Percentiles rank a stretch among this genome's conserved stretches.
Conservation (phyloP, 2,888 invertebrate species). For the Sacculina carcini region DNA sequence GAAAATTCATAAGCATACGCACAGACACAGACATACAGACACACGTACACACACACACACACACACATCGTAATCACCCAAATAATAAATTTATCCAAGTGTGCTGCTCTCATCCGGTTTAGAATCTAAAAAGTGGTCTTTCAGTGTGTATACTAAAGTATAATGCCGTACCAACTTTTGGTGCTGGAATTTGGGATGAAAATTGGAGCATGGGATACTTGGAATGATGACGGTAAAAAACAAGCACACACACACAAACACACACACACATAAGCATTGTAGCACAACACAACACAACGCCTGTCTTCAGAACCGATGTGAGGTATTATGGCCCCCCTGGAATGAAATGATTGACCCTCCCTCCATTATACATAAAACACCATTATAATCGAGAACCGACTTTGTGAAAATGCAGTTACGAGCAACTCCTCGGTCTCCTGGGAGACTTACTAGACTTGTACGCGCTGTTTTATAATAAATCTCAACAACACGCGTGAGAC, state of each 20-base stretch:
- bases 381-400: too few species aligned
- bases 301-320: background rate
- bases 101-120: too few species aligned
- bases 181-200: background rate
- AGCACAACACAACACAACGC: background rate
- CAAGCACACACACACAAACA: background rate
- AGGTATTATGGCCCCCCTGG: background rate
- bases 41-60: background rate
- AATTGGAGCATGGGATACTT: background rate
- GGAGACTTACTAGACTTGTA: background rate
- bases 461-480: background rate
- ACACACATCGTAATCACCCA: too few species aligned
- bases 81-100: too few species aligned
- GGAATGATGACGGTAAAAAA: background rate
- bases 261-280: background rate
- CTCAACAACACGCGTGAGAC: too few species aligned
- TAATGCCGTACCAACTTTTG: too few species aligned
- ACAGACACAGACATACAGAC: background rate
- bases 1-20: background rate
- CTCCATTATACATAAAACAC: too few species aligned
- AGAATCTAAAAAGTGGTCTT: too few species aligned
- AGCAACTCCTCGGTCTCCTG: too few species aligned
- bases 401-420: too few species aligned
- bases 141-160: too few species aligned
- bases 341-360: background rate